These are phyloP conservation scores for Anabacerthia variegaticeps DNA, from an alignment of 2,797 vertebrate species.

Conservation along the genomic window DNA sequence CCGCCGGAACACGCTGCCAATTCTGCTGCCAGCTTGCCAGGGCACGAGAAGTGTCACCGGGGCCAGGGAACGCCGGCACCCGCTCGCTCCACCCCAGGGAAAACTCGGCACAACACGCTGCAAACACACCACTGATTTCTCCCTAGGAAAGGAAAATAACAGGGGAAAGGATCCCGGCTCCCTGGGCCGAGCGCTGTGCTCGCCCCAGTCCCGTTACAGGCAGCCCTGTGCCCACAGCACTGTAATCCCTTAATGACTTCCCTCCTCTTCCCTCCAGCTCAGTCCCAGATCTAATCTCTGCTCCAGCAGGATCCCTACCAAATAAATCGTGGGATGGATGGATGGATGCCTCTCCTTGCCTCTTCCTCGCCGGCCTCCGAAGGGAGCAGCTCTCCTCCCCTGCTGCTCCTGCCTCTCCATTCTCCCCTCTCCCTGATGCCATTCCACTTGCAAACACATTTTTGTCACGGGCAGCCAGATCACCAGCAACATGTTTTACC, in stretches of 20 bases:
- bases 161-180: neutral
- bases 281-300: neutral
- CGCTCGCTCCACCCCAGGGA: neutral
- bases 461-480: neutral
- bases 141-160: accelerated
- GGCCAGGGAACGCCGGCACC: neutral
- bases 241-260: neutral
- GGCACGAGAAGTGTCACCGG: neutral
- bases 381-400: neutral
- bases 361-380: neutral
- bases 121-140: neutral
- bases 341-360: neutral
- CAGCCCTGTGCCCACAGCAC: neutral
- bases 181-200: accelerated
- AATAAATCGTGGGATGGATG: neutral
- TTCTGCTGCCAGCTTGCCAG: neutral
- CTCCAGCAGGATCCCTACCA: neutral
- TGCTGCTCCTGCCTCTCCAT: neutral
- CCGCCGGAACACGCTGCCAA: neutral
- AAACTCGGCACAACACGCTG: neutral
- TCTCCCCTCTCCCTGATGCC: neutral
- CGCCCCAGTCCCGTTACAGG: neutral
- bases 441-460: neutral
- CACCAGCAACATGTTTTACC: neutral
- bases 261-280: neutral